Conservation (phyloP, 2,888 invertebrate species). For the Melitaea athalia region DNA sequence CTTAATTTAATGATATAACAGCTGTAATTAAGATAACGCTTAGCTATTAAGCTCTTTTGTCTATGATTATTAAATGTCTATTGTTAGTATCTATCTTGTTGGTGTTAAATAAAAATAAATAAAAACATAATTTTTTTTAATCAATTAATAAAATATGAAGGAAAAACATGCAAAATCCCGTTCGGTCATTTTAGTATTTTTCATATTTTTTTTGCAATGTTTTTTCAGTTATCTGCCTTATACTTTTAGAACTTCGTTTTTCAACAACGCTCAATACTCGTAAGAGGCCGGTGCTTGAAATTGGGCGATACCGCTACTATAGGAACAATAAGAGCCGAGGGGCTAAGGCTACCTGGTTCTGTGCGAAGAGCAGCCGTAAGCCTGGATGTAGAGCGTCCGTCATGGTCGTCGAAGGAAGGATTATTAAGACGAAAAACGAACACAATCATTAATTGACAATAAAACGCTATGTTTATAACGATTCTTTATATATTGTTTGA, state of each 20-base stretch:
- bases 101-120: too few species aligned
- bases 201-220: not conserved
- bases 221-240: not conserved
- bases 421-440: conserved; percentile 42
- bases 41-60: too few species aligned
- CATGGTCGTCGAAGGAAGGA: conserved; percentile 42
- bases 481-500: too few species aligned
- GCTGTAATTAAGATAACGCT: too few species aligned
- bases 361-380: conserved; percentile 41
- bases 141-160: too few species aligned
- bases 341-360: conserved; percentile 46
- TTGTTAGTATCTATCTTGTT: too few species aligned
- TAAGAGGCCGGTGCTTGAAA: conserved; percentile 43
- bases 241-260: conserved; percentile 39
- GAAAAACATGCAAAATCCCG: too few species aligned
- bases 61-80: too few species aligned
- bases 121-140: too few species aligned
- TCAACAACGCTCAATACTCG: conserved; percentile 37
- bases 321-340: conserved; percentile 45
- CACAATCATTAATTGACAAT: conserved; percentile 45
- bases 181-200: too few species aligned
- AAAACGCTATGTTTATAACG: not conserved
- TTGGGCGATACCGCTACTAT: conserved; percentile 46
- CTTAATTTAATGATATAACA: too few species aligned
- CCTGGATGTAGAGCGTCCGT: conserved; percentile 47